Evolutionary conservation across 2,113 vertebrate genomes (phyloP).

Genomic region (Scortum barcoo): DNA sequence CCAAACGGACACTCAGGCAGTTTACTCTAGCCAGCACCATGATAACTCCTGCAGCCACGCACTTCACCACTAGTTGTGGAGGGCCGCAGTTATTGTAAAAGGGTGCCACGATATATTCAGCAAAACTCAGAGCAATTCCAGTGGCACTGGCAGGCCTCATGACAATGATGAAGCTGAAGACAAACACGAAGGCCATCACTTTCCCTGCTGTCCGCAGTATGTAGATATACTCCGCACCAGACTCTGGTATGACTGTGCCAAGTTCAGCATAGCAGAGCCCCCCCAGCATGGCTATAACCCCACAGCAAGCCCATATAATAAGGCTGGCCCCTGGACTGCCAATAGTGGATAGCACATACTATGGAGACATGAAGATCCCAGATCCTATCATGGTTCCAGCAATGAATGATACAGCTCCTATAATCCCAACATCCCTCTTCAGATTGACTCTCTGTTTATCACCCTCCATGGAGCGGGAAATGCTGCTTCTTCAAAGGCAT

Average conservation of each 20-base stretch:
- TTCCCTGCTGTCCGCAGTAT: constrained; percentile 86
- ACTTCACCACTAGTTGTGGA: constrained; percentile 76
- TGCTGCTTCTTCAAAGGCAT: neutral
- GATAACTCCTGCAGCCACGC: constrained; percentile 82
- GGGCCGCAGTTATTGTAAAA: constrained; percentile 86
- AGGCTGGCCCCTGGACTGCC: constrained; percentile 89
- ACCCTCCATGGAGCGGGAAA: constrained; percentile 28
- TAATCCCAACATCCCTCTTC: constrained; percentile 79
- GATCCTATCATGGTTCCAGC: constrained; percentile 90
- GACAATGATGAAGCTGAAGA: constrained; percentile 84
- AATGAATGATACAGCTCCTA: constrained; percentile 87
- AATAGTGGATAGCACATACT: constrained; percentile 84
- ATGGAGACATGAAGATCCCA: constrained; percentile 85
- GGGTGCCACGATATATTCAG: constrained; percentile 82
- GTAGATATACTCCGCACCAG: constrained; percentile 90
- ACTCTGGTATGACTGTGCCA: constrained; percentile 88
- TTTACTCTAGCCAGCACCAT: constrained; percentile 84
- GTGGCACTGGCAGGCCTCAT: constrained; percentile 85
- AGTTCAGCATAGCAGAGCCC: constrained; percentile 90
- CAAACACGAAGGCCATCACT: constrained; percentile 86
- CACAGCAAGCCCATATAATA: constrained; percentile 86
- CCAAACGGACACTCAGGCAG: constrained; percentile 84
- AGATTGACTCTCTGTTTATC: constrained; percentile 58
- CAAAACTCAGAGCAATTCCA: constrained; percentile 86
- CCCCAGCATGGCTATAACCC: constrained; percentile 85